Percentiles rank a stretch among this genome's conserved stretches.
These are phyloP conservation scores for Myotis yumanensis DNA, from an alignment of 2,113 vertebrate genomes.

Conservation along the genomic window DNA sequence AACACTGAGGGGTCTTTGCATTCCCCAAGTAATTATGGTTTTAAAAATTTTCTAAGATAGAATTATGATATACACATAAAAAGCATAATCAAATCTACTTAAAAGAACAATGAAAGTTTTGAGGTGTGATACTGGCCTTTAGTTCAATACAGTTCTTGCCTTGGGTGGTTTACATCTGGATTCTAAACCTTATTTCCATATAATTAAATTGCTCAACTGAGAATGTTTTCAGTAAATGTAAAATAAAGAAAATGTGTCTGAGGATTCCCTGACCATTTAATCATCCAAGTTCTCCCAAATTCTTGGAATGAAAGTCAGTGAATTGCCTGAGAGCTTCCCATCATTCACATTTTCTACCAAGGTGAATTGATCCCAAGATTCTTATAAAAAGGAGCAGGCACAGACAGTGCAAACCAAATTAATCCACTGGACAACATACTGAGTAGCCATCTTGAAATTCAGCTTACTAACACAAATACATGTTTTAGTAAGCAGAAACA, in stretches of 20 bases:
- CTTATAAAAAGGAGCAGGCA: neutral
- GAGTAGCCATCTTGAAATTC: neutral
- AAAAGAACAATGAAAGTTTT: neutral
- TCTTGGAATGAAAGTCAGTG: neutral
- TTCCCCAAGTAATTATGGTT: neutral
- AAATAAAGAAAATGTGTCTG: slow-evolving; percentile 10
- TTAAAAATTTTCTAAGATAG: neutral
- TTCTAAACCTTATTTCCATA: neutral
- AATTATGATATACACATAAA: neutral
- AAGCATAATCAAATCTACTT: neutral
- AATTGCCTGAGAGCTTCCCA: neutral
- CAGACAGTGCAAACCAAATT: neutral
- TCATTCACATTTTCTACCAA: neutral
- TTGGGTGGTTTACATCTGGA: neutral
- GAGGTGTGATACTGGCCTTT: neutral
- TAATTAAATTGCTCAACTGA: slow-evolving; percentile 9
- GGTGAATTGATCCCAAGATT: neutral
- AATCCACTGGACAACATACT: neutral
- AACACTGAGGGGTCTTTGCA: neutral
- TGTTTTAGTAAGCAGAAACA: too few species aligned
- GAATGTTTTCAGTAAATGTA: slow-evolving; percentile 2
- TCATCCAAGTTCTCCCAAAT: neutral
- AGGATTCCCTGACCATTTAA: slow-evolving; percentile 15
- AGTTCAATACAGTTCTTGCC: neutral
- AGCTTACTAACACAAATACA: neutral